Percentiles rank a stretch among this genome's conserved stretches.
Evolutionary conservation across 2,113 vertebrate species (phyloP).

Genomic region (Paraplagusia blochii): DNA sequence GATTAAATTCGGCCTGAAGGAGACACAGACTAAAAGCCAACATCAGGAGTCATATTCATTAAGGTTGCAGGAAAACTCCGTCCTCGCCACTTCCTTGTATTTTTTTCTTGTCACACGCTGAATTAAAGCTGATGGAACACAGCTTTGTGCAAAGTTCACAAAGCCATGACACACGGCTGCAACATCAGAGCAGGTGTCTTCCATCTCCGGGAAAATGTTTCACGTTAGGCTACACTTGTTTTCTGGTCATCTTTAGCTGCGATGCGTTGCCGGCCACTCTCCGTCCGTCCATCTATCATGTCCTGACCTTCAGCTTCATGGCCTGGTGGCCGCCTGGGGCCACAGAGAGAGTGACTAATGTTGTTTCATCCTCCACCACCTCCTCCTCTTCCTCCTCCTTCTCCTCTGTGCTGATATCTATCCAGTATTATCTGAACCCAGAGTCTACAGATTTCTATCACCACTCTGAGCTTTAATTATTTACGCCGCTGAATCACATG

Average conservation of each 20-base stretch:
- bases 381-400: too few relatives aligned
- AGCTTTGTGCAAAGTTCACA: constrained; percentile 43
- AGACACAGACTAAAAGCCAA: too few relatives aligned
- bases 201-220: constrained; percentile 51
- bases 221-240: constrained; percentile 63
- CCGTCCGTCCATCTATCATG: constrained; percentile 67
- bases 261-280: constrained; percentile 28
- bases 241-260: constrained; percentile 54
- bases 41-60: too few relatives aligned
- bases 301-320: constrained; percentile 62
- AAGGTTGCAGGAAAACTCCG: too few relatives aligned
- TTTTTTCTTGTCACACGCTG: constrained; percentile 10
- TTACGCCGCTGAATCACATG: constrained; percentile 67
- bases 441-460: constrained; percentile 72
- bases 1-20: too few relatives aligned
- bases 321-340: constrained; percentile 52
- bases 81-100: neutral
- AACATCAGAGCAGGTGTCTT: constrained; percentile 58
- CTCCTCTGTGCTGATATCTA: constrained; percentile 41
- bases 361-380: constrained; percentile 46
- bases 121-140: constrained; percentile 20
- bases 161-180: constrained; percentile 39
- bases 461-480: constrained; percentile 71
- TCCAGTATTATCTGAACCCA: constrained; percentile 59
- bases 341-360: constrained; percentile 61